Conservation (phyloP, 2,797 vertebrate genomes). For the Pelodytes ibericus region DNA sequence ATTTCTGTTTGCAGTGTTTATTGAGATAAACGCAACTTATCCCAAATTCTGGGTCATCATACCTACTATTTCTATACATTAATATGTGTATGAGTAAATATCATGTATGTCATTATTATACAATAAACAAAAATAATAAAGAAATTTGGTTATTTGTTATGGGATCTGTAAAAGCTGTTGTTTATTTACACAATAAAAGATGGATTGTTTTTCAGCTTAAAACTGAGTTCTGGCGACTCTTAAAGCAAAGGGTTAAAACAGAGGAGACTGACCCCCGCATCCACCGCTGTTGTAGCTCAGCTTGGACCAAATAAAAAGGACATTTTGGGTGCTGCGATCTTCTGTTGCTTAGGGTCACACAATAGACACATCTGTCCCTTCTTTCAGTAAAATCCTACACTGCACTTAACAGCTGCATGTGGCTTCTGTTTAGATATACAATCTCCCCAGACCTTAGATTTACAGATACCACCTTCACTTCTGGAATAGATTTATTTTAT, state of each 20-base stretch:
- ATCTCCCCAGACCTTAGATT: neutral
- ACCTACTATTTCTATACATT: no score
- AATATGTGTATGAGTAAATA: no score
- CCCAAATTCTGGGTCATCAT: no score
- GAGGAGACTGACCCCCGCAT: constrained; percentile 54
- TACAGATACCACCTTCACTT: no score
- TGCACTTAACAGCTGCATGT: constrained; percentile 51
- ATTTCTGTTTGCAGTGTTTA: no score
- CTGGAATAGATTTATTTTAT: no score
- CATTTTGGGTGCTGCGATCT: constrained; percentile 76
- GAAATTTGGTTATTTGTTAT: no score
- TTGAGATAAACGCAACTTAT: no score
- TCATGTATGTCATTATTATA: no score
- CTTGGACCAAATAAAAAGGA: constrained; percentile 41
- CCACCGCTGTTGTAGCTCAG: constrained; percentile 29
- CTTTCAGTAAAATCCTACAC: constrained; percentile 57
- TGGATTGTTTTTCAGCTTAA: neutral
- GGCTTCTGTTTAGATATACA: constrained; percentile 29
- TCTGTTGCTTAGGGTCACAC: constrained; percentile 87
- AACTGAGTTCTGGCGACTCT: neutral
- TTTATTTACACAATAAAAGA: no score
- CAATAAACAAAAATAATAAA: no score
- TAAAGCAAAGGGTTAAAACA: constrained; percentile 26
- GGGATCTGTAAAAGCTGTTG: no score
- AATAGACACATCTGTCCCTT: constrained; percentile 92